Evolutionary conservation across 2,113 vertebrate species (phyloP).

Genomic region (Toxotes jaculatrix): DNA sequence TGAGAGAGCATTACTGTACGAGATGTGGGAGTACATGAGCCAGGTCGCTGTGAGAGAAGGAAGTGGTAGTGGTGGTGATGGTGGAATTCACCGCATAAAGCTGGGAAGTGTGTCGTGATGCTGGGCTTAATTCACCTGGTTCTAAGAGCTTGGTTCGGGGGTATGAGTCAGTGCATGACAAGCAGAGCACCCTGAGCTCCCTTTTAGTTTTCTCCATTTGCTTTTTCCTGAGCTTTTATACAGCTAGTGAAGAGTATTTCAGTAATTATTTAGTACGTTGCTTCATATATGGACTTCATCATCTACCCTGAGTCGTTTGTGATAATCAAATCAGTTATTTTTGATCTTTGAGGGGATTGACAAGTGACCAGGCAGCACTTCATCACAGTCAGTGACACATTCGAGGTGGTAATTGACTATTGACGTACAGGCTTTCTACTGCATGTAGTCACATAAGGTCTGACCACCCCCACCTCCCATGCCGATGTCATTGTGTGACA

Average conservation of each 20-base stretch:
- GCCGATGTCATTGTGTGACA: background rate
- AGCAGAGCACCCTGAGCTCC: too few relatives aligned
- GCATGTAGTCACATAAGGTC: background rate
- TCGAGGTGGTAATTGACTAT: background rate
- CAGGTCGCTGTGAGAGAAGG: slow-evolving; percentile 30
- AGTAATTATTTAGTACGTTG: background rate
- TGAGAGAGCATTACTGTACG: background rate
- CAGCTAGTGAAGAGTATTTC: too few relatives aligned
- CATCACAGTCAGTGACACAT: slow-evolving; percentile 20
- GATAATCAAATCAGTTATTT: background rate
- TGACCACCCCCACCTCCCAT: background rate
- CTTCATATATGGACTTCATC: background rate
- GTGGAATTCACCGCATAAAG: background rate
- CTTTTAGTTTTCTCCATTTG: too few relatives aligned
- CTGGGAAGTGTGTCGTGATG: slow-evolving; percentile 54
- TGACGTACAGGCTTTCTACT: slow-evolving; percentile 17
- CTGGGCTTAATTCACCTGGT: background rate
- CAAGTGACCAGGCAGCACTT: background rate
- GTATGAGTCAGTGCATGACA: slow-evolving; percentile 54
- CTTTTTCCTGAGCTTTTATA: too few relatives aligned
- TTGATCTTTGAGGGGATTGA: background rate
- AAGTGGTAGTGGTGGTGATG: slow-evolving; percentile 19
- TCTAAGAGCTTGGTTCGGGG: background rate
- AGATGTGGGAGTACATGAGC: slow-evolving; percentile 47
- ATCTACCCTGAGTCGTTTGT: background rate